Evolutionary conservation across 2,113 vertebrate species (phyloP).

Genomic region (Gobio gobio): DNA sequence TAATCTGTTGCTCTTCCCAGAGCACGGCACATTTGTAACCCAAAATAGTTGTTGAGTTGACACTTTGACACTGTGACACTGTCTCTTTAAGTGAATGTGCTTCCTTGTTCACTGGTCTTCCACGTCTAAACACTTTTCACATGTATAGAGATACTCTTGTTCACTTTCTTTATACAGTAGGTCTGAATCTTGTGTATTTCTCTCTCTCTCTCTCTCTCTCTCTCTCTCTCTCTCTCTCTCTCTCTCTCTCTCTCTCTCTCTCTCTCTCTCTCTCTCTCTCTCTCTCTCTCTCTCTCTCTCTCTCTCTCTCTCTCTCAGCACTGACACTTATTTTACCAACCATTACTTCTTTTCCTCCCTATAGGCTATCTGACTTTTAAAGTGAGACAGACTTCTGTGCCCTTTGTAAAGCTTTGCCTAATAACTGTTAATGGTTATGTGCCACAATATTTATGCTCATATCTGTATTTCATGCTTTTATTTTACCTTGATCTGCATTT

Average conservation of each 20-base stretch:
- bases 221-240: constrained; percentile 10
- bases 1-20: background rate
- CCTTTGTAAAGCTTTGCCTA: constrained; percentile 4
- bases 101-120: constrained; percentile 57
- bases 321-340: background rate
- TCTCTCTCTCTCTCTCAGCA: background rate
- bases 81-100: constrained; percentile 46
- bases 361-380: too few relatives aligned
- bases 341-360: background rate
- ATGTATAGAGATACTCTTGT: constrained; percentile 1
- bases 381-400: background rate
- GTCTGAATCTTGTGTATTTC: background rate
- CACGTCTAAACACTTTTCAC: constrained; percentile 33
- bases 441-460: constrained; percentile 7
- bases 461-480: background rate
- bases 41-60: constrained; percentile 39
- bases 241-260: background rate
- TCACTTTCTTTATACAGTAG: background rate
- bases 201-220: background rate
- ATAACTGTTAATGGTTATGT: background rate
- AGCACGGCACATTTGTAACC: constrained; percentile 30
- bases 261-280: constrained; percentile 4
- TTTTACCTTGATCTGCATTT: background rate
- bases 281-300: background rate
- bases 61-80: constrained; percentile 36